Base-by-base conservation (phyloP, 2,113 vertebrate species). In the Lepisosteus oculatus region DNA sequence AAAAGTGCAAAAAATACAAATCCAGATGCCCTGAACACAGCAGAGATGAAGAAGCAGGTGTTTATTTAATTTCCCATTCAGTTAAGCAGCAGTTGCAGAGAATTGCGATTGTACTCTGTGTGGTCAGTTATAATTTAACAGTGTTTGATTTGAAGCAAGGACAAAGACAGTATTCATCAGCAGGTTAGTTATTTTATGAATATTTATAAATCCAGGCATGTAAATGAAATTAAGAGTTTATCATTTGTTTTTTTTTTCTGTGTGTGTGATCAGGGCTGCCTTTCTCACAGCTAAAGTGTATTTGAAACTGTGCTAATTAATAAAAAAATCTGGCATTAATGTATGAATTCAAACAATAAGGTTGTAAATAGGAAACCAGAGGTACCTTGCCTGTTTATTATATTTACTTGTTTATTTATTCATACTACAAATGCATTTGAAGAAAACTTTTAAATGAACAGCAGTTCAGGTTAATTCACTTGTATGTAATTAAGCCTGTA, bases 101-200 rank as follows among this genome's bases (percentile, higher is more conserved):
- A 9, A 59, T n/a, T n/a, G 57, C 4, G n/a, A 59, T 15, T 59
- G 13, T 59, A 14, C 57, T 59, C 57, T n/a, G 12, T 59, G n/a
- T 59, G 57, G 57, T 59, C 57, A 3, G 57, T 59, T 59, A 59
- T 59, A 6, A n/a, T 59, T 59, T 59, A 59, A 15, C 57, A 59
- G 57, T 59, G 57, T 59, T 59, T 59, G 9, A 59, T 59, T 59
- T 59, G 9, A 59, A 59, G 4, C 13, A 59, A 59, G 57, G 57
- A 59, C n/a, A 59, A 59, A 59, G 57, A 59, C 57, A 13, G 9
- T n/a, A 59, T 59, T 59, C 57, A 59, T 14, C 57, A 59, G 57
- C 57, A 59, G 57, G 57, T 59, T 59, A 59, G 57, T 59, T 59
- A 13, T 59, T 59, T 59, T 59, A 59, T 59, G 57, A 59, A 59